Base-by-base conservation (phyloP, 2,797 vertebrate species). In the Odontamblyopus rebecca region DNA sequence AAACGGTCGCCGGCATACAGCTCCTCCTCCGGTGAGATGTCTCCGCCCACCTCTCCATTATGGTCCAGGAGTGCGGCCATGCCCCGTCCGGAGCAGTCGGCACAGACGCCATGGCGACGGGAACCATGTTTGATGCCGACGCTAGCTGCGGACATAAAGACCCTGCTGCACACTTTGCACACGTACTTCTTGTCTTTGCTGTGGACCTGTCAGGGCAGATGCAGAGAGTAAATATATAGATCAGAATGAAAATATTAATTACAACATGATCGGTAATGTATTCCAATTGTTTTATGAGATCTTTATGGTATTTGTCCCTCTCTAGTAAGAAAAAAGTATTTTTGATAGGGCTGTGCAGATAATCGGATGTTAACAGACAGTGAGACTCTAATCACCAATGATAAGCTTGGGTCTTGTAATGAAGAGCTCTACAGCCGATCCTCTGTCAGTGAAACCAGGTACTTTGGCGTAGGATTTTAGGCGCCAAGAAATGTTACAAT, bases 151-250 rank as follows among this genome's bases (percentile, higher is more conserved):
- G 98, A 99, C 96, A 98, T 96, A 90, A 99, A 99, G 76, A 98
- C 98, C 0, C 98, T 91, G 88, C 95, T 98, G 93, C 98, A 99
- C 59, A 98, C 96, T 85, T 99, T 99, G 85, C 98, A 99, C 53
- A 99, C 97, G 0, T 99, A 99, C 80, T 99, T 99, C 88, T 99
- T 99, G 77, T 99, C 98, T 88, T 99, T 99, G 91, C 97, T 99
- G 95, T 99, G 98, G 12, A 99, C 98, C 98, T 99, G 91, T 61
- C n/a, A 51, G 1, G 0, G 0, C 41, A 85, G 38, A 82, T 6
- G 68, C 15, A 78, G 0, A 0, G 26, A 68, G 72, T 60, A 0
- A 62, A 57, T 16, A 6, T 16, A 16, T 15, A 29, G 2, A n/a
- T 23, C 18, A 61, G 60, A 61, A 30, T 29, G 7, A 61, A 35